A percentile compares a stretch with the other conserved stretches of the same genome.
phyloP scores from a whole-genome alignment of 1,140 invertebrate species.

The Panagrolaimus sp. region DNA sequence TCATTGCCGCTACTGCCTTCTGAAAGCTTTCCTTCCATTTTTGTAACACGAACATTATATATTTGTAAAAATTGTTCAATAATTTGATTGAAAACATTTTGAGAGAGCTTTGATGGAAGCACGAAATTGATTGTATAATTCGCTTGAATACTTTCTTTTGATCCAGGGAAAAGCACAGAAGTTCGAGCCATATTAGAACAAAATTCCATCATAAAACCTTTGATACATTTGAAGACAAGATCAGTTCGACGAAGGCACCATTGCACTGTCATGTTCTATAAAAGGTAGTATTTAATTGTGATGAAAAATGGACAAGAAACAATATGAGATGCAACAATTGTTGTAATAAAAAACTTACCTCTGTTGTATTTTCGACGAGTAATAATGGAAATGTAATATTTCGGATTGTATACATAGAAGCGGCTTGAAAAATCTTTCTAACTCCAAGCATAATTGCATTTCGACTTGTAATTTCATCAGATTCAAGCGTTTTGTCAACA shows the following conservation, averaged over 20 bases:
- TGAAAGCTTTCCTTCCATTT: not conserved
- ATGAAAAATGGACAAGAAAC: slow-evolving; percentile 12
- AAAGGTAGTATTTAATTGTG: slow-evolving; percentile 25
- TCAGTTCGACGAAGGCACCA: slow-evolving; percentile 94
- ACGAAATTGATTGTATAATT: slow-evolving; percentile 49
- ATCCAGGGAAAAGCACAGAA: slow-evolving; percentile 15
- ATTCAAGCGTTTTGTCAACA: slow-evolving; percentile 58
- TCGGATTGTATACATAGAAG: slow-evolving; percentile 83
- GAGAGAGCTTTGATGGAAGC: slow-evolving; percentile 30
- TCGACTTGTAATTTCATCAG: slow-evolving; percentile 79
- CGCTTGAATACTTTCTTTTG: slow-evolving; percentile 11
- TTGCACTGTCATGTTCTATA: slow-evolving; percentile 83
- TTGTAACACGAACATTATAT: not conserved
- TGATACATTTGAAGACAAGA: slow-evolving; percentile 93
- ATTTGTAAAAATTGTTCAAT: slow-evolving; percentile 30
- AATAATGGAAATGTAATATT: slow-evolving; percentile 86
- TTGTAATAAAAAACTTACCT: slow-evolving; percentile 64
- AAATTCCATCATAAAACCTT: slow-evolving; percentile 93
- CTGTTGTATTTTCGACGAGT: slow-evolving; percentile 83
- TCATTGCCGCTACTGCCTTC: no score
- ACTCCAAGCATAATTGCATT: slow-evolving; percentile 88
- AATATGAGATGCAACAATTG: no score
- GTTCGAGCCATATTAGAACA: slow-evolving; percentile 24
- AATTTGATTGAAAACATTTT: slow-evolving; percentile 33
- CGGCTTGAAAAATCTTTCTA: slow-evolving; percentile 85